Conservation (phyloP, 2,113 vertebrate species). For the Leptobrachium ailaonicum region DNA sequence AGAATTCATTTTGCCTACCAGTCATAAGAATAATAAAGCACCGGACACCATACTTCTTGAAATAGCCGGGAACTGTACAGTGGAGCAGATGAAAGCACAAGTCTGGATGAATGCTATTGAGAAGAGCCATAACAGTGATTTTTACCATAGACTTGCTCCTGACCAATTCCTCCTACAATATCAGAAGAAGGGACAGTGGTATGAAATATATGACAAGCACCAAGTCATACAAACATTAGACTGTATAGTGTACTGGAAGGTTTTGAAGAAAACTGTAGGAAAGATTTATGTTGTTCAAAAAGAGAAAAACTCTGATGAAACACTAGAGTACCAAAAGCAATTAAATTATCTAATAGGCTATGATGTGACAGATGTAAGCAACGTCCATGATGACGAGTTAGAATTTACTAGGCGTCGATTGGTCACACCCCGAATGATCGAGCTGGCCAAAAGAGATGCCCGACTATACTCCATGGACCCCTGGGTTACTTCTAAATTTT, state of each 20-base stretch:
- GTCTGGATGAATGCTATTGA: conserved; percentile 90
- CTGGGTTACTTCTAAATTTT: conserved; percentile 84
- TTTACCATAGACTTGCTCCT: conserved; percentile 82
- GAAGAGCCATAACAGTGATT: conserved; percentile 77
- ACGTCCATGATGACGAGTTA: conserved; percentile 94
- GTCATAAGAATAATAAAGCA: conserved; percentile 68
- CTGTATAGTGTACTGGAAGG: conserved; percentile 92
- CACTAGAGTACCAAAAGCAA: conserved; percentile 82
- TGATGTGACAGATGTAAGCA: conserved; percentile 93
- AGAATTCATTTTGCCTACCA: conserved; percentile 88
- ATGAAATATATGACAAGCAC: conserved; percentile 96
- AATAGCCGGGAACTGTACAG: conserved; percentile 87
- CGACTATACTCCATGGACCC: conserved; percentile 93
- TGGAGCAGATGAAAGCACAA: conserved; percentile 93
- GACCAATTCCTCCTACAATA: conserved; percentile 93
- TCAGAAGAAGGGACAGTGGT: conserved; percentile 94
- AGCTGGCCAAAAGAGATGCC: conserved; percentile 81
- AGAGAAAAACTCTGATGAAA: conserved; percentile 73
- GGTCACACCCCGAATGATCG: conserved; percentile 85
- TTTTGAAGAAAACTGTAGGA: conserved; percentile 82
- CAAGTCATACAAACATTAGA: conserved; percentile 96
- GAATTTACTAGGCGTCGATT: conserved; percentile 93
- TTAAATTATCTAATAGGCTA: conserved; percentile 92
- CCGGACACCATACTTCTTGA: conserved; percentile 76
- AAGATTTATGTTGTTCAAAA: conserved; percentile 85